Percentiles rank a stretch among this genome's conserved stretches.
Evolutionary conservation across 2,888 invertebrate genomes (phyloP).

Genomic region (Aelia acuminata): DNA sequence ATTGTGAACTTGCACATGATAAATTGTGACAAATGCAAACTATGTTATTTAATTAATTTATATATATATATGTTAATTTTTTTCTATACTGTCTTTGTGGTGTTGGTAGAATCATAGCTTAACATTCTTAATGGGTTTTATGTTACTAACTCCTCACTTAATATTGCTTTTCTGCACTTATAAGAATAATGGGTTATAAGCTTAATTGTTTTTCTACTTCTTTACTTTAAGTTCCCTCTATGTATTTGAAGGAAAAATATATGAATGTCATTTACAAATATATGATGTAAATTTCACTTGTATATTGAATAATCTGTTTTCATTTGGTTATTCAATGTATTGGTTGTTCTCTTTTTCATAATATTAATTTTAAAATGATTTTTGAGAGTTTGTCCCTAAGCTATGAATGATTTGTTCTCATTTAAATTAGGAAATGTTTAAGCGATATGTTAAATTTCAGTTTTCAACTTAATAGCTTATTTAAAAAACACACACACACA

Average conservation of each 20-base stretch:
- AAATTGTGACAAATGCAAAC: background rate
- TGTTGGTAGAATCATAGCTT: background rate
- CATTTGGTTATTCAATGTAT: background rate
- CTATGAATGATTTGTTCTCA: background rate
- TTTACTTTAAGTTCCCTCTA: background rate
- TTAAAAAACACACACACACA: too few species aligned
- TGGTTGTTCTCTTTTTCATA: background rate
- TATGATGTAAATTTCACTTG: background rate
- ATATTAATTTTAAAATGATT: background rate
- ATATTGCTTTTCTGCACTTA: background rate
- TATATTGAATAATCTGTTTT: background rate
- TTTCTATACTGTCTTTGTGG: background rate
- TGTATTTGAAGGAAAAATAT: constrained; percentile 12
- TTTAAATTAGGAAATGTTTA: background rate
- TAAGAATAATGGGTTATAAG: background rate
- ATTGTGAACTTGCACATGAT: background rate
- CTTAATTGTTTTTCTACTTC: background rate
- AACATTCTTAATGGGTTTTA: background rate
- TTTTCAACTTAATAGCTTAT: background rate
- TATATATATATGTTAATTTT: background rate
- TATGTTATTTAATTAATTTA: background rate
- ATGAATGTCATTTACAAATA: background rate
- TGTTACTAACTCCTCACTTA: constrained; percentile 10
- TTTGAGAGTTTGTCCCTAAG: background rate
- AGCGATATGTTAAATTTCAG: background rate